Conservation (phyloP, 2,888 invertebrate species). For the Mythimna albipuncta region DNA sequence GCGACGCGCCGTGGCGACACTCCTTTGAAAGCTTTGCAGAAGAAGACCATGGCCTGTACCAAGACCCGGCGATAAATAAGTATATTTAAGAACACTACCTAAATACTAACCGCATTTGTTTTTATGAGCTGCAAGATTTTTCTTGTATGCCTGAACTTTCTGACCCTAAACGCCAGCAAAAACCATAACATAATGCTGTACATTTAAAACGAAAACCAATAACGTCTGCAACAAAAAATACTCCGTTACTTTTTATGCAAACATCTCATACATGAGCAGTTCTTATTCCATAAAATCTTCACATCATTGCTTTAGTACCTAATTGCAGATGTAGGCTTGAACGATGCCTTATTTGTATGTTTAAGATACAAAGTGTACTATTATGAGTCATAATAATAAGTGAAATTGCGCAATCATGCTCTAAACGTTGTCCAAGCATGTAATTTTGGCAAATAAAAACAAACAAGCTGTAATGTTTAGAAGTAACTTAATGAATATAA, state of each 20-base stretch:
- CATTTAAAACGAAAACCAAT: constrained; percentile 50
- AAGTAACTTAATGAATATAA: constrained; percentile 63
- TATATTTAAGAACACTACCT: not conserved
- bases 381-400: constrained; percentile 81
- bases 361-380: constrained; percentile 77
- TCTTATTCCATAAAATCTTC: constrained; percentile 63
- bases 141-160: constrained; percentile 20
- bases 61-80: no score
- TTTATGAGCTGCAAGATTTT: constrained; percentile 4
- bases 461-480: constrained; percentile 70
- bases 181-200: constrained; percentile 22
- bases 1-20: no score
- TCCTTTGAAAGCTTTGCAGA: no score
- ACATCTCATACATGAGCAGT: constrained; percentile 32
- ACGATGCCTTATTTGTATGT: constrained; percentile 78
- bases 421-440: constrained; percentile 74
- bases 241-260: constrained; percentile 62
- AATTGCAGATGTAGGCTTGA: constrained; percentile 64
- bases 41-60: no score
- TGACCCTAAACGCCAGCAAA: constrained; percentile 37
- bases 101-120: not conserved
- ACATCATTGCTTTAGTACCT: constrained; percentile 62
- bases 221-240: constrained; percentile 49
- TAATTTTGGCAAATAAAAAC: constrained; percentile 83
- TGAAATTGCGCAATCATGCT: constrained; percentile 73